Conservation (phyloP, 2,888 invertebrate species). For the Agriopis aurantiaria region DNA sequence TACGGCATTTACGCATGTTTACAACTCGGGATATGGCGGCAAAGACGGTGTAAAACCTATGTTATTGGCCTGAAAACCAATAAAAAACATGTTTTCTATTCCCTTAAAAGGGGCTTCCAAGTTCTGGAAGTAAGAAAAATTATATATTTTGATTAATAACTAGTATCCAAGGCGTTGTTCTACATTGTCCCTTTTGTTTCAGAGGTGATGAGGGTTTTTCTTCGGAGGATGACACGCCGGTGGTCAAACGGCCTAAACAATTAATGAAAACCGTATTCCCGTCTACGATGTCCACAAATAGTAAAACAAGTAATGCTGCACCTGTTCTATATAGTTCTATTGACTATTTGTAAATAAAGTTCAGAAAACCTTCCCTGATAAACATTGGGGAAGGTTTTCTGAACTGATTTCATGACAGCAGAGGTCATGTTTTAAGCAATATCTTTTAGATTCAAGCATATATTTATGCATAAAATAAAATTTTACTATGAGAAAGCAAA, state of each 20-base stretch:
- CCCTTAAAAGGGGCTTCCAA: constrained; percentile 71
- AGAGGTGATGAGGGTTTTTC: constrained; percentile 76
- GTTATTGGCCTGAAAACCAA: constrained; percentile 41
- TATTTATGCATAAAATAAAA: neutral
- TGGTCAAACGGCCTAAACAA: constrained; percentile 72
- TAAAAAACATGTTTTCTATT: constrained; percentile 68
- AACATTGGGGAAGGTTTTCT: neutral
- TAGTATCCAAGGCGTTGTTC: neutral
- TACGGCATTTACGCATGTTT: constrained; percentile 74
- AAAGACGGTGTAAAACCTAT: constrained; percentile 66
- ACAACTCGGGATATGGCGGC: constrained; percentile 83
- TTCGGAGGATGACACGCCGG: constrained; percentile 75
- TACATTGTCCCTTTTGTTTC: constrained; percentile 50
- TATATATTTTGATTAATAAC: neutral
- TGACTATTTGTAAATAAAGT: too few relatives aligned
- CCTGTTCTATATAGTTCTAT: constrained; percentile 2
- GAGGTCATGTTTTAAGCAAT: neutral
- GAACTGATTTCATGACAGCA: neutral
- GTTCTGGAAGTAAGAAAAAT: constrained; percentile 74
- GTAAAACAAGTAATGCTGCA: constrained; percentile 52
- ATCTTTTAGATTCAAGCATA: neutral
- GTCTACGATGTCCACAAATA: constrained; percentile 67
- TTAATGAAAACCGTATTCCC: constrained; percentile 72
- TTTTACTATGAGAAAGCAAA: neutral
- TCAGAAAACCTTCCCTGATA: neutral